Base-by-base conservation (phyloP, 1,140 invertebrate species). In the Ganaspis sp. region DNA sequence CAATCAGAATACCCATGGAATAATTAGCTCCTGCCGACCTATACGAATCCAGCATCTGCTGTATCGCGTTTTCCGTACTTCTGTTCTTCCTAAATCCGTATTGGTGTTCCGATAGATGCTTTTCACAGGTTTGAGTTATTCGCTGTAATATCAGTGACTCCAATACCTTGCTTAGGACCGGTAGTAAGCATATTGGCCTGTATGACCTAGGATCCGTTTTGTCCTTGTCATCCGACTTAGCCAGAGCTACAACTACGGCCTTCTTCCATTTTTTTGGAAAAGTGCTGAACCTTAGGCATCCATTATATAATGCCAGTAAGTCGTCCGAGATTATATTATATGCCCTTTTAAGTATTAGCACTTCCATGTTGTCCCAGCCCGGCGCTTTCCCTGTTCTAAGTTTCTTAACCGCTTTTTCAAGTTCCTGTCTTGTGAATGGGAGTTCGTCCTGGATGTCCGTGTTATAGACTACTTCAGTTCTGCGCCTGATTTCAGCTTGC, bases 1-100 rank as follows among this genome's bases (percentile, higher is more conserved):
- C 92, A 4, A 92, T 64, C 8, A 89, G 77, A 0, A 90, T 76
- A 0, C 75, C 81, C 19, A 88, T 70, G 0, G 82, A 82, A 45
- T 90, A 87, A 21, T 84, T 87, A n/a, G n/a, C 5, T 81, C 54
- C 0, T 11, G 6, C 6, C 9, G 1, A n/a, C 38, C 12, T 0
- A 19, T 34, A 12, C 5, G 34, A 53, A n/a, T 34, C 29, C 73
- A 69, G 58, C 3, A 85, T 29, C 4, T 81, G 17, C 0, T 87
- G 69, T 9, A 85, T 84, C 6, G 90, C 91, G 11, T 90, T 84
- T 4, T 88, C 82, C 9, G 91, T 92, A 0, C 87, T 89, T 53
- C 19, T 80, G 0, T 64, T 76, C 26, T 70, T 73, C 11, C 53
- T 78, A 70, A 88, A 90, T 0, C 89, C 87, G 45, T 84, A 90